These are phyloP conservation scores for Alligator sinensis DNA, from an alignment of 2,113 vertebrate genomes.

Conservation along the genomic window DNA sequence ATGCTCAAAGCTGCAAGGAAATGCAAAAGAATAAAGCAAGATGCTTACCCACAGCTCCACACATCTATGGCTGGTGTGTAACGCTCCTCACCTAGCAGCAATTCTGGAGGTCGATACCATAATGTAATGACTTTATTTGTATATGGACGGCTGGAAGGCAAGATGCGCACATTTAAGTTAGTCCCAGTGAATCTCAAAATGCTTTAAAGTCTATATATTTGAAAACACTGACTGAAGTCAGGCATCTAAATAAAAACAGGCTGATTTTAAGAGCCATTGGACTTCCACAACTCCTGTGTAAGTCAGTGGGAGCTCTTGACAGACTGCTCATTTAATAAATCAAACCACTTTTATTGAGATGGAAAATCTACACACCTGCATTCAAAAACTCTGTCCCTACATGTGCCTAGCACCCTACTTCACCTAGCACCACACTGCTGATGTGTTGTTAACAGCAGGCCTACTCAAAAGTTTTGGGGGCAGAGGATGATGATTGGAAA, in stretches of 20 bases:
- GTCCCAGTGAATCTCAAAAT: not conserved
- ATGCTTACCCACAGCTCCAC: conserved; percentile 97
- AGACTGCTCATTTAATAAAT: accelerated
- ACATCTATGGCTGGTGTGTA: conserved; percentile 99
- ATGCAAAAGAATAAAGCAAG: not conserved
- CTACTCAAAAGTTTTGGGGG: not conserved
- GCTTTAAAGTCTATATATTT: accelerated
- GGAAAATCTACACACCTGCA: not conserved
- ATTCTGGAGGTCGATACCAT: conserved; percentile 97
- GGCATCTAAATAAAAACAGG: accelerated
- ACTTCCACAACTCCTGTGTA: accelerated
- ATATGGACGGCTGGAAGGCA: conserved; percentile 91
- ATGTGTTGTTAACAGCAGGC: not conserved
- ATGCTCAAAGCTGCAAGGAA: not conserved
- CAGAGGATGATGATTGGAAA: too few species aligned
- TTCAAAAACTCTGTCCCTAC: too few species aligned
- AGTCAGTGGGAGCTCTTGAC: not conserved
- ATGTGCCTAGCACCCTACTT: too few species aligned
- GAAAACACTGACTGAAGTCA: not conserved
- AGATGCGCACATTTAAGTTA: not conserved
- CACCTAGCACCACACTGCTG: not conserved
- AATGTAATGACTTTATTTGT: conserved; percentile 99
- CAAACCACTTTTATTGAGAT: not conserved
- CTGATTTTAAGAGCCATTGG: not conserved
- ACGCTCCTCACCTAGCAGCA: conserved; percentile 95